phyloP scores from a whole-genome alignment of 2,113 vertebrate genomes.

The Pionites leucogaster region DNA sequence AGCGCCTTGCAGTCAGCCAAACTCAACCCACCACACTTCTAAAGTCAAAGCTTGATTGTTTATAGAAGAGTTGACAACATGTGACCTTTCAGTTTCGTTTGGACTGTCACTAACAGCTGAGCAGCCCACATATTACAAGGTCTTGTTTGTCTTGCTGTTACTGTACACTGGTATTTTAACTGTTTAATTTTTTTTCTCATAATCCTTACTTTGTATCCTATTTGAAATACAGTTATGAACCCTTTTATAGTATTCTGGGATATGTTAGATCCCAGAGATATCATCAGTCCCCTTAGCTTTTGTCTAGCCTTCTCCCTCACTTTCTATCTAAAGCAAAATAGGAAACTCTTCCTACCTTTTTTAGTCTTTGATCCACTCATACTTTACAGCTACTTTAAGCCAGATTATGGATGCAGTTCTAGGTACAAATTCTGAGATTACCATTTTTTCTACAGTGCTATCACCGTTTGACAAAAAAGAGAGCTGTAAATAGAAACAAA shows the following conservation, averaged over 20 bases:
- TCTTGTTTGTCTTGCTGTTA: neutral
- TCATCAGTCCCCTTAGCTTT: neutral
- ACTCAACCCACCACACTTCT: neutral
- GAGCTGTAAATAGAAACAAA: neutral
- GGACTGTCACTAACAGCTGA: neutral
- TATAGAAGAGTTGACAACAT: neutral
- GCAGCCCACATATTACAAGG: neutral
- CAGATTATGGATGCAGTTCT: neutral
- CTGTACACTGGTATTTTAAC: neutral
- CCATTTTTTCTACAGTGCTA: neutral
- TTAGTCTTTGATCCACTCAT: neutral
- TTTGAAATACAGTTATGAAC: neutral
- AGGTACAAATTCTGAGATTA: neutral
- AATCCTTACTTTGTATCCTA: neutral
- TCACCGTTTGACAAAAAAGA: neutral
- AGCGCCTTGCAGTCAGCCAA: neutral
- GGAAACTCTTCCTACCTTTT: neutral
- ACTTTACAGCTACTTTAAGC: neutral
- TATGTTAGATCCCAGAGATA: neutral
- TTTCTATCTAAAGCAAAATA: neutral
- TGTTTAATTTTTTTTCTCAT: neutral
- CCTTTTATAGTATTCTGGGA: neutral
- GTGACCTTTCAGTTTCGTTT: neutral
- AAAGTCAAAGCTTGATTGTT: neutral
- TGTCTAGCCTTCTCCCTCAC: neutral